Conservation (phyloP, 1,140 invertebrate genomes). For the Lepidurus packardi region DNA sequence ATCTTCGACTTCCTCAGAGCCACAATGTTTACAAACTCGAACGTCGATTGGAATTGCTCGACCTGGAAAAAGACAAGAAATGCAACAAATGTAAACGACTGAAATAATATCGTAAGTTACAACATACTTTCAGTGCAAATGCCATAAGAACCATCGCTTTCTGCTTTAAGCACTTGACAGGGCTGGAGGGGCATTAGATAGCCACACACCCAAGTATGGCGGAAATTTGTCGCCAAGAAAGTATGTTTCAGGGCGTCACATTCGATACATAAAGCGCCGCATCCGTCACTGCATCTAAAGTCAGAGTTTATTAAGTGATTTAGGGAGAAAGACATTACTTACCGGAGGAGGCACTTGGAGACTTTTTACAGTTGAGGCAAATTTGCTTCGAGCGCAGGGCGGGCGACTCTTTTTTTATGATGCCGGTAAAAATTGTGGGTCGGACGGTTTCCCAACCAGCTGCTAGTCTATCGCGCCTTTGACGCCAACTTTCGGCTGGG, state of each 20-base stretch:
- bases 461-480: background rate
- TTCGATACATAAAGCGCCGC: no score
- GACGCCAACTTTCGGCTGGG: background rate
- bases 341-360: background rate
- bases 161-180: background rate
- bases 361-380: background rate
- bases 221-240: background rate
- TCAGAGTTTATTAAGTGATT: background rate
- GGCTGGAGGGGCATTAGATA: background rate
- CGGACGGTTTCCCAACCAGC: background rate
- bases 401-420: slow-evolving; percentile 5
- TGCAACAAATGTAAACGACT: background rate
- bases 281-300: background rate
- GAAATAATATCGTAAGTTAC: background rate
- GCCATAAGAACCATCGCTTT: slow-evolving; percentile 1
- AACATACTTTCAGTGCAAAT: background rate
- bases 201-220: slow-evolving; percentile 3
- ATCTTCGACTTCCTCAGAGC: background rate
- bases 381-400: background rate
- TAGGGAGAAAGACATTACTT: background rate
- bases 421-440: background rate
- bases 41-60: background rate
- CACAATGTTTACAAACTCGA: background rate
- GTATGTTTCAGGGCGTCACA: background rate
- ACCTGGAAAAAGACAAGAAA: background rate